Evolutionary conservation across 2,797 vertebrate genomes (phyloP).

Genomic region (Chelon auratus): DNA sequence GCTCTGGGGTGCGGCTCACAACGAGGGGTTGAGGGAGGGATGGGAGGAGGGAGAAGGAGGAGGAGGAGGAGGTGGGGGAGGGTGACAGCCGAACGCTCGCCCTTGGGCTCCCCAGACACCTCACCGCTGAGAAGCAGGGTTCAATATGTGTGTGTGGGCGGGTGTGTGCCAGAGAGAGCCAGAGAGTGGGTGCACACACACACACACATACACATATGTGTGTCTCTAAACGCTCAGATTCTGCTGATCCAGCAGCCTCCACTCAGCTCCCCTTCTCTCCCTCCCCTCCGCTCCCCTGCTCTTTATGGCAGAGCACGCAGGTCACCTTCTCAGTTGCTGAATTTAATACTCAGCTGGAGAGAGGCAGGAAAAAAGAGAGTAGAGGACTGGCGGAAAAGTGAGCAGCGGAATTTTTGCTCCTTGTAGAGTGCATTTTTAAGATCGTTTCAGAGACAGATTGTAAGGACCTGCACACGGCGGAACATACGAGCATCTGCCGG

Average conservation of each 20-base stretch:
- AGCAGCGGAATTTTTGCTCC: constrained; percentile 72
- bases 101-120: constrained; percentile 86
- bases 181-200: constrained; percentile 56
- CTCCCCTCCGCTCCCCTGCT: constrained; percentile 71
- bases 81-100: constrained; percentile 82
- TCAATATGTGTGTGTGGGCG: constrained; percentile 37
- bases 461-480: constrained; percentile 50
- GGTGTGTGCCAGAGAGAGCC: constrained; percentile 49
- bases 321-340: constrained; percentile 88
- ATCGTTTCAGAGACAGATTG: constrained; percentile 68
- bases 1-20: constrained; percentile 73
- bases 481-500: constrained; percentile 57
- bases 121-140: constrained; percentile 67
- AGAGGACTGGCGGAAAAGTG: constrained; percentile 71
- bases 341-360: constrained; percentile 85
- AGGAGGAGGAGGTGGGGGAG: constrained; percentile 58
- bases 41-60: constrained; percentile 10
- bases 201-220: constrained; percentile 49
- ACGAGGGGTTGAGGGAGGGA: constrained; percentile 24
- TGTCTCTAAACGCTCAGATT: constrained; percentile 83
- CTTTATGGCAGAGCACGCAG: constrained; percentile 85
- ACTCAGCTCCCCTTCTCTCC: constrained; percentile 50
- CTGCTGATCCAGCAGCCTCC: constrained; percentile 87
- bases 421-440: constrained; percentile 72
- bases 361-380: constrained; percentile 49